Percentiles rank a stretch among this genome's conserved stretches.
These are phyloP conservation scores for Trissolcus basalis DNA, from an alignment of 1,140 invertebrate species.

Conservation along the genomic window DNA sequence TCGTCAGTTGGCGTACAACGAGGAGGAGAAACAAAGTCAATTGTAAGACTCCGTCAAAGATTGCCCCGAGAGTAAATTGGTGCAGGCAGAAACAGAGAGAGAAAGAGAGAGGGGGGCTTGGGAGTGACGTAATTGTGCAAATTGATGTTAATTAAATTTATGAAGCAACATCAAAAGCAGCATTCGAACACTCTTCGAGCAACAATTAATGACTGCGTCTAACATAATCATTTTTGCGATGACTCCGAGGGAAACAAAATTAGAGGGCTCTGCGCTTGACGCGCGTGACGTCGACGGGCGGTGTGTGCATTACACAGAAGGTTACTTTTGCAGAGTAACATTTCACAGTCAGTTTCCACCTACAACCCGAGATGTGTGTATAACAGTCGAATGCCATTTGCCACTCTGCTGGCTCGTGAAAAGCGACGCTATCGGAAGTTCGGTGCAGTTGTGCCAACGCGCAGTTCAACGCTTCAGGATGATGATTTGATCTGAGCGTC, in stretches of 20 bases:
- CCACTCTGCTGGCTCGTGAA: constrained; percentile 46
- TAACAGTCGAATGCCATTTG: constrained; percentile 56
- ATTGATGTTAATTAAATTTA: constrained; percentile 21
- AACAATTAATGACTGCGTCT: constrained; percentile 23
- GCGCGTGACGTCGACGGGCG: constrained; percentile 32
- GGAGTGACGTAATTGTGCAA: constrained; percentile 4
- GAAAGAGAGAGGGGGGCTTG: too few relatives aligned
- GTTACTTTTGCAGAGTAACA: constrained; percentile 52
- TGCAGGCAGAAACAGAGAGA: too few relatives aligned
- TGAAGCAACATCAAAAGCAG: constrained; percentile 10
- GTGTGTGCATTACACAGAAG: constrained; percentile 39
- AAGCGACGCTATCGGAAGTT: constrained; percentile 53
- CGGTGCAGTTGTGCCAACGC: constrained; percentile 44
- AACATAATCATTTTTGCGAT: constrained; percentile 25
- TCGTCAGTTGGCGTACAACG: too few relatives aligned
- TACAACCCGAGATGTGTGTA: constrained; percentile 39
- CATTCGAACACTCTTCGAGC: background rate
- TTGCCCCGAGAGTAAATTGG: too few relatives aligned
- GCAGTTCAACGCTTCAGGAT: constrained; percentile 19
- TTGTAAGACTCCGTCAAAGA: too few relatives aligned
- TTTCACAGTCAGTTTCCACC: constrained; percentile 54
- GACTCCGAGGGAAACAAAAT: constrained; percentile 30
- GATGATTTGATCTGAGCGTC: constrained; percentile 32
- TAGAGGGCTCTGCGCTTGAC: constrained; percentile 41
- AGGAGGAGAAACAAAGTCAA: too few relatives aligned